Percentiles rank a stretch among this genome's conserved stretches.
These are phyloP conservation scores for Eristalinus aeneus DNA, from an alignment of 2,888 invertebrate genomes.

Conservation along the genomic window DNA sequence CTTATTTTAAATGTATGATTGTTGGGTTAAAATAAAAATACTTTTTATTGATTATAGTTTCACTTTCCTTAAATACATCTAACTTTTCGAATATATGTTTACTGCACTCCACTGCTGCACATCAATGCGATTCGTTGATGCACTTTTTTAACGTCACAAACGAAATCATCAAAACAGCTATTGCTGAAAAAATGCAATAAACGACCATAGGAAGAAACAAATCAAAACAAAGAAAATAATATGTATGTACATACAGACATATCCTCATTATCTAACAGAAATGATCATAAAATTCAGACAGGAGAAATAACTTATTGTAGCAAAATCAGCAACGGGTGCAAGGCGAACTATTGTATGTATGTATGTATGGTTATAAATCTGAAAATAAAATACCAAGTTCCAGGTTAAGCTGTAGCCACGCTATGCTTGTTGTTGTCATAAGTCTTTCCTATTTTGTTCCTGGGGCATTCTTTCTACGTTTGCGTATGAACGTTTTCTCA, in stretches of 20 bases:
- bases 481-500: too few relatives aligned
- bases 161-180: constrained; percentile 7
- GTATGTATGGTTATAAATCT: background rate
- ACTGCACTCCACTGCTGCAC: background rate
- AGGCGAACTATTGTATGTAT: background rate
- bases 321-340: constrained; percentile 18
- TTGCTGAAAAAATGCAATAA: constrained; percentile 38
- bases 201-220: background rate
- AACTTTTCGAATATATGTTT: constrained; percentile 8
- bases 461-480: background rate
- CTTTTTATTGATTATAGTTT: too few relatives aligned
- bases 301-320: constrained; percentile 48
- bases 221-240: background rate
- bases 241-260: background rate
- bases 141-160: constrained; percentile 9
- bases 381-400: constrained; percentile 25
- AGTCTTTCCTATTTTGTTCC: background rate
- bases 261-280: constrained; percentile 19
- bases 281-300: constrained; percentile 31
- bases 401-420: constrained; percentile 41
- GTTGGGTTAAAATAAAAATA: too few relatives aligned
- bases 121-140: background rate
- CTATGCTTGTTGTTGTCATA: constrained; percentile 37
- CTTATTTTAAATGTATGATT: too few relatives aligned
- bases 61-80: constrained; percentile 18